Evolutionary conservation across 2,113 vertebrate species (phyloP).

Genomic region (Oryzias celebensis): DNA sequence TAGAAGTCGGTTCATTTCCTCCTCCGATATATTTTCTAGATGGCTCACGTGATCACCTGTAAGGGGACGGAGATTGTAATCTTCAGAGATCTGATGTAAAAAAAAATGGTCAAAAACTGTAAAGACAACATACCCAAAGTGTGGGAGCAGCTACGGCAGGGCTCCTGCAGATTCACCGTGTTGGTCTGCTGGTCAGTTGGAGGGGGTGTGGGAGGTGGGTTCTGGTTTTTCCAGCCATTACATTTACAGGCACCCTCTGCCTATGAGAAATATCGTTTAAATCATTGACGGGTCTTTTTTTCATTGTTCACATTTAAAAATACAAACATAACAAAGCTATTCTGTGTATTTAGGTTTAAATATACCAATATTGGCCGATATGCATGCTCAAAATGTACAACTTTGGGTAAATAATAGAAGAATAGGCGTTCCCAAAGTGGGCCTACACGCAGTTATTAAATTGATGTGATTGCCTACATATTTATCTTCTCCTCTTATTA

Average conservation of each 20-base stretch:
- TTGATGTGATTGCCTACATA: too few relatives aligned
- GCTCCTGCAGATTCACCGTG: slow-evolving; percentile 85
- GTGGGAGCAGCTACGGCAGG: slow-evolving; percentile 96
- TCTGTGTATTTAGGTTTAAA: too few relatives aligned
- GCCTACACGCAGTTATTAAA: too few relatives aligned
- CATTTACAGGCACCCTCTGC: slow-evolving; percentile 97
- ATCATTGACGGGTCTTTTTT: too few relatives aligned
- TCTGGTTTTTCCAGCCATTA: slow-evolving; percentile 98
- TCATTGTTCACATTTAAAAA: too few relatives aligned
- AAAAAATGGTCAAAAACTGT: neutral
- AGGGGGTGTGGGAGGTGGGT: slow-evolving; percentile 92
- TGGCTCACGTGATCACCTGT: slow-evolving; percentile 96
- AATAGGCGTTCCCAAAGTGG: too few relatives aligned
- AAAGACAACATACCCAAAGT: slow-evolving; percentile 81
- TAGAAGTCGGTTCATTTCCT: slow-evolving; percentile 94
- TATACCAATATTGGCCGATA: too few relatives aligned
- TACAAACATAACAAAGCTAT: too few relatives aligned
- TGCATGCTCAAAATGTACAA: too few relatives aligned
- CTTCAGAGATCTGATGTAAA: neutral
- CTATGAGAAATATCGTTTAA: slow-evolving; percentile 58
- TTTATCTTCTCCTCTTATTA: too few relatives aligned
- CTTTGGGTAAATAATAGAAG: too few relatives aligned
- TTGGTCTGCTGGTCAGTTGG: slow-evolving; percentile 87
- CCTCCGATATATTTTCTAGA: slow-evolving; percentile 94
- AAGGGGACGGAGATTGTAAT: neutral